These are phyloP conservation scores for Actinemys pallida DNA, from an alignment of 2,113 vertebrate genomes.

Conservation along the genomic window DNA sequence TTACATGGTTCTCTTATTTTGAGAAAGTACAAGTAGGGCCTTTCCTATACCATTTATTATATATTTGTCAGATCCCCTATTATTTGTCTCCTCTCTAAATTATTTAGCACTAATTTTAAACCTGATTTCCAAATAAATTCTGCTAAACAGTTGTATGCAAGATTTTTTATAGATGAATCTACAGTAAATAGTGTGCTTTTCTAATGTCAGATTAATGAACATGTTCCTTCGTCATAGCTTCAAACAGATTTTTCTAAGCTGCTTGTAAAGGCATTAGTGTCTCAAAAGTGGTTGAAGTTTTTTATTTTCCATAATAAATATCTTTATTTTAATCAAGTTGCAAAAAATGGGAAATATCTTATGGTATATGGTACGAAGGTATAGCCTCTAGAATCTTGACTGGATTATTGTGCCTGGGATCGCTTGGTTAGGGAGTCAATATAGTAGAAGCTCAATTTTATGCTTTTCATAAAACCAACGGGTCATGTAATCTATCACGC, in stretches of 20 bases:
- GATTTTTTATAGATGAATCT: neutral
- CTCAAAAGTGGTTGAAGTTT: neutral
- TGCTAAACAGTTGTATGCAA: neutral
- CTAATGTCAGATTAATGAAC: neutral
- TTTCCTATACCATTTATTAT: neutral
- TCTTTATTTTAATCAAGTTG: neutral
- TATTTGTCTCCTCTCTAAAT: neutral
- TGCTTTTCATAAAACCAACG: neutral
- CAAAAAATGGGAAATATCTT: neutral
- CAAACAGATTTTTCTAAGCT: neutral
- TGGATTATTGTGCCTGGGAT: neutral
- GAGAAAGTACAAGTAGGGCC: neutral
- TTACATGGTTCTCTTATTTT: neutral
- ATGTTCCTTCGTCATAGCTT: neutral
- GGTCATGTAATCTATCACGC: neutral
- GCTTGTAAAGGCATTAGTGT: neutral
- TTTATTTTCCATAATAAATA: neutral
- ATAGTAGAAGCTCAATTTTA: neutral
- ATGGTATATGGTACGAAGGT: neutral
- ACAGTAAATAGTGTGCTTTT: neutral
- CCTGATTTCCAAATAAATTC: neutral
- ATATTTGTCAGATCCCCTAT: neutral
- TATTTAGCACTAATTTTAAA: neutral
- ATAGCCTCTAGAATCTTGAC: neutral
- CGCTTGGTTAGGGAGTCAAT: neutral